Percentiles rank a stretch among this genome's conserved stretches.
These are phyloP conservation scores for Spongilla lacustris DNA, from an alignment of 37 sponge, comb jelly and placozoan genomes.

Conservation along the genomic window DNA sequence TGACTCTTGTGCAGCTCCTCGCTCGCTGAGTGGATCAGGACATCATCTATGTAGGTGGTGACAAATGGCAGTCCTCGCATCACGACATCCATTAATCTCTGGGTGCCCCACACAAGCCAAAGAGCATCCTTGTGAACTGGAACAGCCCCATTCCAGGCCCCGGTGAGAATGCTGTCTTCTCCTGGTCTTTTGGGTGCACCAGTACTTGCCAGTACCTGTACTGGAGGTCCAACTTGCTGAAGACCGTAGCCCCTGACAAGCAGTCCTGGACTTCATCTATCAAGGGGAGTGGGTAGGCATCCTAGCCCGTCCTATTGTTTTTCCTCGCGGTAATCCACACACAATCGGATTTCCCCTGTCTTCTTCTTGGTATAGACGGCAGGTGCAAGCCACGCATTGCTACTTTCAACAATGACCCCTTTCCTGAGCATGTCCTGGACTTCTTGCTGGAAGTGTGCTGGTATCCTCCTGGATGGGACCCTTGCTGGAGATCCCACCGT, in stretches of 20 bases:
- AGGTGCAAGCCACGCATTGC: conserved; percentile 54
- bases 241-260: too few species aligned
- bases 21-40: conserved; percentile 35
- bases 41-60: conserved; percentile 54
- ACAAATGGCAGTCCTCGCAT: conserved; percentile 52
- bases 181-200: conserved; percentile 8
- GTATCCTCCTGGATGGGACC: conserved; percentile 61
- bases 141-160: conserved; percentile 69
- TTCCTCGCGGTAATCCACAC: conserved; percentile 59
- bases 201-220: conserved; percentile 9
- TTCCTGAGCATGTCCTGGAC: conserved; percentile 51
- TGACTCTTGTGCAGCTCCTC: conserved; percentile 21
- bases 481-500: conserved; percentile 37
- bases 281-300: conserved; percentile 63
- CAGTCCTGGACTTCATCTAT: conserved; percentile 68
- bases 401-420: conserved; percentile 17
- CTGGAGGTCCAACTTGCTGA: conserved; percentile 48
- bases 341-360: conserved; percentile 31
- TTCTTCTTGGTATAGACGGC: conserved; percentile 52
- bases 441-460: conserved; percentile 61
- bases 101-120: conserved; percentile 67
- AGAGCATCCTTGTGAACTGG: conserved; percentile 54
- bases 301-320: conserved; percentile 63
- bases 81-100: conserved; percentile 56
- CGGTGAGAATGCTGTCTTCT: conserved; percentile 45